phyloP scores from a whole-genome alignment of 1,140 invertebrate genomes.

The Atta cephalotes region DNA sequence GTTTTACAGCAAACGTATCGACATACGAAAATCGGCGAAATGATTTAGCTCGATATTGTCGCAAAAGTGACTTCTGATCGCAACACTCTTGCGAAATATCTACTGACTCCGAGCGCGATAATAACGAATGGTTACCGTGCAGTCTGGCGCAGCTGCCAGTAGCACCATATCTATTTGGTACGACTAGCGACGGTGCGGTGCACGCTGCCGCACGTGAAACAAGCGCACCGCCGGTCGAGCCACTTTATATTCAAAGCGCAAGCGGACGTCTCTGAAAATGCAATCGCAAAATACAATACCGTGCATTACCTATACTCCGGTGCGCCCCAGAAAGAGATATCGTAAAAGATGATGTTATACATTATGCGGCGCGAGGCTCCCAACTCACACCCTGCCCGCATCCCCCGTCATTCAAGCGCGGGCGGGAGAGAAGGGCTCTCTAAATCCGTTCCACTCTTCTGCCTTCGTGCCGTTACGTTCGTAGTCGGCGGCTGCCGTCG shows the following conservation, averaged over 20 bases:
- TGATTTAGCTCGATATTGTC: not conserved
- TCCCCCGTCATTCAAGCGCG: not conserved
- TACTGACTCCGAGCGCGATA: slow-evolving; percentile 72
- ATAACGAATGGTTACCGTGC: slow-evolving; percentile 71
- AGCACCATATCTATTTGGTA: slow-evolving; percentile 64
- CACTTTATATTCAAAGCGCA: slow-evolving; percentile 85
- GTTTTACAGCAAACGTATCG: slow-evolving; percentile 48
- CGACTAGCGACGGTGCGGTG: slow-evolving; percentile 43
- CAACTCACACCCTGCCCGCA: slow-evolving; percentile 64
- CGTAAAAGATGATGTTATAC: slow-evolving; percentile 85
- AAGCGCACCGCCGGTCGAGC: slow-evolving; percentile 61
- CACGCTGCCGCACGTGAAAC: slow-evolving; percentile 69
- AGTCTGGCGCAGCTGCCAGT: slow-evolving; percentile 72
- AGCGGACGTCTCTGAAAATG: slow-evolving; percentile 84
- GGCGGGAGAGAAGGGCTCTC: not conserved
- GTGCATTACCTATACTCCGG: slow-evolving; percentile 79
- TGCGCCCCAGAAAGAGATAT: slow-evolving; percentile 80
- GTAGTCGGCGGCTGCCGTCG: slow-evolving; percentile 59
- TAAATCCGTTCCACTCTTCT: slow-evolving; percentile 51
- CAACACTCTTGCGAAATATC: slow-evolving; percentile 67
- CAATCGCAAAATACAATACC: slow-evolving; percentile 85
- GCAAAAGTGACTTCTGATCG: slow-evolving; percentile 70
- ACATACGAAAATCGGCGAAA: slow-evolving; percentile 16
- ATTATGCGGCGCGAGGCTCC: slow-evolving; percentile 81
- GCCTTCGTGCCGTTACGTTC: slow-evolving; percentile 58